Evolutionary conservation across 2,888 invertebrate species (phyloP).

Genomic region (Venustoraphidia nigricollis): DNA sequence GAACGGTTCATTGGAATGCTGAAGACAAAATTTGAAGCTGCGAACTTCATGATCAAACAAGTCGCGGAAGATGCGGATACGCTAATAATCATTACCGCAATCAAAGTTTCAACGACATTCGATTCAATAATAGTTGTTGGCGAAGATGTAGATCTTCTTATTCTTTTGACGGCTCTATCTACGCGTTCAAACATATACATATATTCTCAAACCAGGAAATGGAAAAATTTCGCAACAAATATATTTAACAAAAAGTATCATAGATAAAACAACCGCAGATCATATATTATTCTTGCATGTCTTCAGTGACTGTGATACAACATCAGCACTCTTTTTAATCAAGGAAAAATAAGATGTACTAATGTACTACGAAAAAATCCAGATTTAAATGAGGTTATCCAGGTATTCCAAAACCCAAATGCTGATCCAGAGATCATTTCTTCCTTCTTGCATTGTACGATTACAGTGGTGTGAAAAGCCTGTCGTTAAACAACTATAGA

Average conservation of each 20-base stretch:
- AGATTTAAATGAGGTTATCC: slow-evolving; percentile 11
- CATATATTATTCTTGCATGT: slow-evolving; percentile 15
- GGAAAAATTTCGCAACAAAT: slow-evolving; percentile 8
- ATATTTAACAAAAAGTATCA: slow-evolving; percentile 13
- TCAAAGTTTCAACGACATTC: too few relatives aligned
- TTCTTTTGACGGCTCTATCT: not conserved
- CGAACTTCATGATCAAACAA: too few relatives aligned
- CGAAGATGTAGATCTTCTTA: too few relatives aligned
- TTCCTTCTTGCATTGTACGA: slow-evolving; percentile 10
- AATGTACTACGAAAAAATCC: slow-evolving; percentile 12
- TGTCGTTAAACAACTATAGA: slow-evolving; percentile 10
- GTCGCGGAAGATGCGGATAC: too few relatives aligned
- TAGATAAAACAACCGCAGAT: slow-evolving; percentile 12
- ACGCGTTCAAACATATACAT: not conserved
- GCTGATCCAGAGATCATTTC: slow-evolving; percentile 13
- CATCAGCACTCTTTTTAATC: slow-evolving; percentile 15
- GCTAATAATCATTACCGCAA: too few relatives aligned
- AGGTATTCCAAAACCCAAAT: slow-evolving; percentile 12
- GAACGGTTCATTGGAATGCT: too few relatives aligned
- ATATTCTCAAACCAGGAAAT: not conserved
- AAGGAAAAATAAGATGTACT: slow-evolving; percentile 13
- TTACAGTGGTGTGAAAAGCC: slow-evolving; percentile 5
- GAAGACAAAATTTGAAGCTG: too few relatives aligned
- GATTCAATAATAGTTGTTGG: too few relatives aligned
- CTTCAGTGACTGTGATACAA: slow-evolving; percentile 16